phyloP scores from a whole-genome alignment of 1,140 invertebrate genomes.

The Octopus sinensis region DNA sequence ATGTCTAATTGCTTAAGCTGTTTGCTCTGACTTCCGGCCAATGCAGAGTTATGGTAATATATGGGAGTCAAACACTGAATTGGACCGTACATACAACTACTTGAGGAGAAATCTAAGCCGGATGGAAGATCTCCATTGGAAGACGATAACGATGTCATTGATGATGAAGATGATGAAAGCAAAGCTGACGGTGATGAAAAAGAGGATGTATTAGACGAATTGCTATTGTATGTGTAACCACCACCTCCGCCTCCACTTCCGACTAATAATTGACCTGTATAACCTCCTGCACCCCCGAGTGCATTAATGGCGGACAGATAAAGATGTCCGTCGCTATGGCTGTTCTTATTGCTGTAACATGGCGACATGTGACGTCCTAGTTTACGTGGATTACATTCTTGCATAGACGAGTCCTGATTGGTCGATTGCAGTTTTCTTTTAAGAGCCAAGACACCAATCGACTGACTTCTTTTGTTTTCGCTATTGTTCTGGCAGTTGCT shows the following conservation, averaged over 20 bases:
- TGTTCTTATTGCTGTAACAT: not conserved
- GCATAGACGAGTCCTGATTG: not conserved
- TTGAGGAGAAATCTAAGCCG: constrained; percentile 1
- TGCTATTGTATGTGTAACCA: not conserved
- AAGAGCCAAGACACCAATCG: not conserved
- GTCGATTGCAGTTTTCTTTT: not conserved
- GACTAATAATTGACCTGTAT: not conserved
- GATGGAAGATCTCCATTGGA: constrained; percentile 11
- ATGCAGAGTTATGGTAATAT: constrained; percentile 19
- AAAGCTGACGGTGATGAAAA: too few relatives aligned
- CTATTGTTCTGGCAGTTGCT: not conserved
- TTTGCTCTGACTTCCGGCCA: constrained; percentile 5
- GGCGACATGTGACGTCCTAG: not conserved
- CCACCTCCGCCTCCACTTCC: not conserved
- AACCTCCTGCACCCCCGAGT: not conserved
- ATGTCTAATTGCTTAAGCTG: constrained; percentile 2
- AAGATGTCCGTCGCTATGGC: not conserved
- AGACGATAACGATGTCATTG: not conserved
- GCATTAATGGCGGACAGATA: not conserved
- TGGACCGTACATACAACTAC: constrained; percentile 17
- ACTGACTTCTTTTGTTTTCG: not conserved
- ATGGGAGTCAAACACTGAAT: constrained; percentile 20
- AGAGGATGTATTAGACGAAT: too few relatives aligned
- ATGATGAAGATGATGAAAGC: not conserved
- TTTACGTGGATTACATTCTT: constrained; percentile 10